These are phyloP conservation scores for Podocnemis expansa DNA, from an alignment of 2,113 vertebrate species.

Conservation along the genomic window DNA sequence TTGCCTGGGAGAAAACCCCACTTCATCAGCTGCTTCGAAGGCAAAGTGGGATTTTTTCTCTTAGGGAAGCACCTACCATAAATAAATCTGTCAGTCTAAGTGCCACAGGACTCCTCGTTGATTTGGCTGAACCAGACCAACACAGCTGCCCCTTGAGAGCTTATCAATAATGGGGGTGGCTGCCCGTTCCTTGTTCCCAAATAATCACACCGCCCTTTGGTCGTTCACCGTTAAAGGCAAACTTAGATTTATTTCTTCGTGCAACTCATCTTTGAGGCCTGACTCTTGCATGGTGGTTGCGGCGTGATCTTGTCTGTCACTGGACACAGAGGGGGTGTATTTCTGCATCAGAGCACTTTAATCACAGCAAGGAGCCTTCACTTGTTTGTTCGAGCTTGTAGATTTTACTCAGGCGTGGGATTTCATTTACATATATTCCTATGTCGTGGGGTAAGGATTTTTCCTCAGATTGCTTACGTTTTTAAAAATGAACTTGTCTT, in stretches of 20 bases:
- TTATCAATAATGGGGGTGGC: not conserved
- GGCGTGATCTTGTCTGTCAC: too few species aligned
- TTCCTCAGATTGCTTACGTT: too few species aligned
- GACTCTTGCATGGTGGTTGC: not conserved
- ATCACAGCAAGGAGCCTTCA: not conserved
- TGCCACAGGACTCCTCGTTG: too few species aligned
- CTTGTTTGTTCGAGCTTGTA: not conserved
- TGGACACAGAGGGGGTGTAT: not conserved
- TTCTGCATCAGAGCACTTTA: not conserved
- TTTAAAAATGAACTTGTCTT: too few species aligned
- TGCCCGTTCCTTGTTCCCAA: too few species aligned
- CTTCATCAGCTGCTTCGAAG: too few species aligned
- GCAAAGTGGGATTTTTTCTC: too few species aligned
- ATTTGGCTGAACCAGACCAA: too few species aligned
- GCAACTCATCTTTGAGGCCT: not conserved
- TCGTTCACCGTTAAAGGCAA: not conserved
- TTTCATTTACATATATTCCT: not conserved
- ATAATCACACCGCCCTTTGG: not conserved
- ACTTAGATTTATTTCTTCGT: not conserved
- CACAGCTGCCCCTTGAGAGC: too few species aligned
- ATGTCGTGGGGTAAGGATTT: not conserved
- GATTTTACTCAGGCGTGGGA: not conserved
- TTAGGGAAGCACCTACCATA: too few species aligned
- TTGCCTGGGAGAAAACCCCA: too few species aligned
- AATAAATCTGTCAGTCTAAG: too few species aligned